A percentile compares a stretch with the other conserved stretches of the same genome.
Conservation (phyloP, 2,797 vertebrate species). For the Sebastes minor region DNA sequence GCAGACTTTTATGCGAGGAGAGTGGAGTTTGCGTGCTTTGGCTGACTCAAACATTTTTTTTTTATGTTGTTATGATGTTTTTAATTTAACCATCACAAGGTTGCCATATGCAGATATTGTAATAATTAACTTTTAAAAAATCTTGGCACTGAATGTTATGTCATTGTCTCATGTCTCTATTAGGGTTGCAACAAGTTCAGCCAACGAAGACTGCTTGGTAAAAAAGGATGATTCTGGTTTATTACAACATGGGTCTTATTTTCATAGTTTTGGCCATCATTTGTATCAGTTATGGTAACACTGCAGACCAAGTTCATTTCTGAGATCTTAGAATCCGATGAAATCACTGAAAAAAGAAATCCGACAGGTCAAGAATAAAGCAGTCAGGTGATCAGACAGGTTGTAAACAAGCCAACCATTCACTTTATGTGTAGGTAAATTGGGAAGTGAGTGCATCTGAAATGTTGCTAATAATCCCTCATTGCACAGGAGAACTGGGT, state of each 20-base stretch:
- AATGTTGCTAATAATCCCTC: not conserved
- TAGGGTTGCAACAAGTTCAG: not conserved
- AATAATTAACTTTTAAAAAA: not conserved
- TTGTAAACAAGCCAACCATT: not conserved
- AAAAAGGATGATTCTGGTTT: not conserved
- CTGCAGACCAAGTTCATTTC: not conserved
- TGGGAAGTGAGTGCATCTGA: not conserved
- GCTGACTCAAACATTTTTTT: not conserved
- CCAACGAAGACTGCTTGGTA: not conserved
- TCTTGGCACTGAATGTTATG: not conserved
- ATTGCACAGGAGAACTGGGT: not conserved
- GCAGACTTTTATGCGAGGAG: not conserved
- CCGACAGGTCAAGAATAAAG: not conserved
- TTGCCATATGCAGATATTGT: not conserved
- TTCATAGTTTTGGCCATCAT: not conserved
- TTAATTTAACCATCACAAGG: not conserved
- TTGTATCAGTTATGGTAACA: not conserved
- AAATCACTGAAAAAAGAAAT: not conserved
- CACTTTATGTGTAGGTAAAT: not conserved
- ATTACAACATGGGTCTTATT: not conserved
- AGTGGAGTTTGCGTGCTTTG: not conserved
- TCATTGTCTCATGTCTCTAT: not conserved
- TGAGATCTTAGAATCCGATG: not conserved
- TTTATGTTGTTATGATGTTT: not conserved
- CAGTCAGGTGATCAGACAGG: not conserved